phyloP scores from a whole-genome alignment of 2,888 invertebrate species.

The Himalopsyche tibetana region DNA sequence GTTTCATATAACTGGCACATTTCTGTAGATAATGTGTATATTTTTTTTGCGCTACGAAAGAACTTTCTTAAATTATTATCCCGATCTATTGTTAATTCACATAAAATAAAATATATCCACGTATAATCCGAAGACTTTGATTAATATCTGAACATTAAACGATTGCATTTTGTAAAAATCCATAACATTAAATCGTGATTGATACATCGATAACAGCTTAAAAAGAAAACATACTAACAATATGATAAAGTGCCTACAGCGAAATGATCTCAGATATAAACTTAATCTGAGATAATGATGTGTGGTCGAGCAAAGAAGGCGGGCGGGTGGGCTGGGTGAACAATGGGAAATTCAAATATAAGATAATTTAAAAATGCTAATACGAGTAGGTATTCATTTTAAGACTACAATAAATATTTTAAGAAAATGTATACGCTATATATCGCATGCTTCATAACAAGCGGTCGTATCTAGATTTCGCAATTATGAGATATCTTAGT shows the following conservation, averaged over 20 bases:
- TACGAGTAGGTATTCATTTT: slow-evolving; percentile 24
- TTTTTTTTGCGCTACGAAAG: too few species aligned
- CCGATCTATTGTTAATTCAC: too few species aligned
- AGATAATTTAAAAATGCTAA: slow-evolving; percentile 36
- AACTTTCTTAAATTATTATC: too few species aligned
- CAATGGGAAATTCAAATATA: slow-evolving; percentile 38
- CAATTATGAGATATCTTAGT: too few species aligned
- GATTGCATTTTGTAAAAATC: slow-evolving; percentile 43
- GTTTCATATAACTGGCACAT: too few species aligned
- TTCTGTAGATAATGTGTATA: too few species aligned
- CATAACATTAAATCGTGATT: slow-evolving; percentile 38
- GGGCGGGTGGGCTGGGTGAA: slow-evolving; percentile 19
- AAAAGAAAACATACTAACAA: slow-evolving; percentile 30
- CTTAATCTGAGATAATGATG: slow-evolving; percentile 35
- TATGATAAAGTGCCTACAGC: slow-evolving; percentile 36
- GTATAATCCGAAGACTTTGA: neutral
- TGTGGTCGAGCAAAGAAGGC: slow-evolving; percentile 37
- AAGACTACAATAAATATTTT: neutral
- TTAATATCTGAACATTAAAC: slow-evolving; percentile 26
- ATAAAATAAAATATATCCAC: neutral
- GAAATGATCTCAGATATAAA: slow-evolving; percentile 31
- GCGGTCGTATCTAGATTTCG: too few species aligned
- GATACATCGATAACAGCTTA: slow-evolving; percentile 35
- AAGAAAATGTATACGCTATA: too few species aligned
- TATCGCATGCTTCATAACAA: too few species aligned